A percentile compares a stretch with the other conserved stretches of the same genome.
These are phyloP conservation scores for Oenanthe melanoleuca DNA, from an alignment of 2,113 vertebrate genomes.

Conservation along the genomic window DNA sequence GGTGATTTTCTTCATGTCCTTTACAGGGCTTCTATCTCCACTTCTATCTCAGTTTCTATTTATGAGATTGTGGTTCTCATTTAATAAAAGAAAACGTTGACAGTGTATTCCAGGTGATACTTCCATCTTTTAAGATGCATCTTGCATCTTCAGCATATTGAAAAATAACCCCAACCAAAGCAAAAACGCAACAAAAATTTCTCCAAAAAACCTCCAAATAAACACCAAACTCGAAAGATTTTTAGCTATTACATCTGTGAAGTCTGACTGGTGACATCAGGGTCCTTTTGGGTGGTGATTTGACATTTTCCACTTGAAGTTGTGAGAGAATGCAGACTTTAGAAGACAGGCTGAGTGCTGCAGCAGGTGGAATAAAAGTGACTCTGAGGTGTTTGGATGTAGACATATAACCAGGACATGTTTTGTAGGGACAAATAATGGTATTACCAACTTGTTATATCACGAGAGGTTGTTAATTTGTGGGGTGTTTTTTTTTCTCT, in stretches of 20 bases:
- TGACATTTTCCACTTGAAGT: background rate
- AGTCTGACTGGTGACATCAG: fast-evolving
- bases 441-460: background rate
- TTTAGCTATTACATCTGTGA: background rate
- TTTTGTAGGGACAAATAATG: background rate
- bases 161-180: background rate
- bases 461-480: background rate
- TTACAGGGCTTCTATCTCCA: background rate
- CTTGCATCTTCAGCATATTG: background rate
- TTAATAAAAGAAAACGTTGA: background rate
- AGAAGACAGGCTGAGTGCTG: background rate
- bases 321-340: background rate
- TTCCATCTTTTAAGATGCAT: no score
- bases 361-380: background rate
- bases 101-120: fast-evolving
- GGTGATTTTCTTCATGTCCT: background rate
- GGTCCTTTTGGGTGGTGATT: fast-evolving
- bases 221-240: no score
- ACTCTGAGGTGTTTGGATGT: background rate
- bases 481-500: background rate
- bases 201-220: fast-evolving
- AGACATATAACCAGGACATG: background rate
- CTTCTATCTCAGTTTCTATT: background rate
- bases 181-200: background rate
- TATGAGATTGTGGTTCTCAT: background rate